These are phyloP conservation scores for Chrysolina oricalcia DNA, from an alignment of 2,888 invertebrate genomes.

Conservation along the genomic window DNA sequence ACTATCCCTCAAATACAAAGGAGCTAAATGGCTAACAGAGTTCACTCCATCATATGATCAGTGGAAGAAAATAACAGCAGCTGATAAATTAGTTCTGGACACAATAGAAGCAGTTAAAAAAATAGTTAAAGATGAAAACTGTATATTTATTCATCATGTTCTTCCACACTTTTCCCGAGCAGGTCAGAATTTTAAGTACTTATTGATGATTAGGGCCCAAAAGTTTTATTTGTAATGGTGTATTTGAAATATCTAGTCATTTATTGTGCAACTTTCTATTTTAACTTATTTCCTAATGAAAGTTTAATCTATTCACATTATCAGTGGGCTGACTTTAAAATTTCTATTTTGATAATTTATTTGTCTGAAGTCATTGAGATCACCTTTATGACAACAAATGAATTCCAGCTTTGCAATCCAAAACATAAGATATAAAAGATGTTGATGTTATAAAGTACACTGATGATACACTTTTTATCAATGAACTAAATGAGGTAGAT, in stretches of 20 bases:
- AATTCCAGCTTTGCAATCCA: background rate
- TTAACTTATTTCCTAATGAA: background rate
- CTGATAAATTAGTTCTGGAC: constrained; percentile 77
- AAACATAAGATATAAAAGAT: background rate
- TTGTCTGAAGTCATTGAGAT: too few relatives aligned
- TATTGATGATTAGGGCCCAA: constrained; percentile 1
- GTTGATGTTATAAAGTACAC: too few relatives aligned
- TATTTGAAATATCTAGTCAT: background rate
- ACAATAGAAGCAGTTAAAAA: constrained; percentile 72
- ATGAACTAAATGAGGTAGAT: too few relatives aligned
- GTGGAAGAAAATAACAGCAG: constrained; percentile 73
- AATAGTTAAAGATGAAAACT: constrained; percentile 73
- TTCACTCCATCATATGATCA: constrained; percentile 75
- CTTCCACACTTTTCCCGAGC: constrained; percentile 81
- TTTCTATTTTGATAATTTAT: background rate
- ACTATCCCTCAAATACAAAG: constrained; percentile 70
- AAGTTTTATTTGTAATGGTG: constrained; percentile 9
- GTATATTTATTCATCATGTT: constrained; percentile 75
- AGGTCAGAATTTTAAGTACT: constrained; percentile 68
- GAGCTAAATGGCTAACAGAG: constrained; percentile 77
- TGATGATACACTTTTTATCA: too few relatives aligned
- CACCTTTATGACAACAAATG: background rate
- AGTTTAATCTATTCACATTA: too few relatives aligned
- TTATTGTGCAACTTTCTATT: background rate
- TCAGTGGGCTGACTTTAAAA: background rate